A percentile compares a stretch with the other conserved stretches of the same genome.
Evolutionary conservation across 2,888 invertebrate genomes (phyloP).

Genomic region (Pinctada fucata): DNA sequence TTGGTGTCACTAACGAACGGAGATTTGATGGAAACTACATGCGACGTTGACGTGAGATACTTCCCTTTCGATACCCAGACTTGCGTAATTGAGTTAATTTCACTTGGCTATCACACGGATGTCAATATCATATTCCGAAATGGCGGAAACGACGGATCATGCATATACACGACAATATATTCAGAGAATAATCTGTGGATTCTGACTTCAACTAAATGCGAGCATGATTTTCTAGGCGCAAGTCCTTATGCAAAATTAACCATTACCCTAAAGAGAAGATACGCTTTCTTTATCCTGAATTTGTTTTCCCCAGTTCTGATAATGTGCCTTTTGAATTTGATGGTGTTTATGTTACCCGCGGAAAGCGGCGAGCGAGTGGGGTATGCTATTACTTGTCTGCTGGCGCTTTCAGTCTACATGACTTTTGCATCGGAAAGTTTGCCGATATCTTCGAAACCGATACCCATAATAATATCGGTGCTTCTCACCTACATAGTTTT

Average conservation of each 20-base stretch:
- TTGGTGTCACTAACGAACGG: background rate
- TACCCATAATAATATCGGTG: conserved; percentile 15
- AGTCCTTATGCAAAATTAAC: conserved; percentile 6
- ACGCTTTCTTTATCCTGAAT: conserved; percentile 21
- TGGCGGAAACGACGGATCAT: background rate
- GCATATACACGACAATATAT: conserved; percentile 1
- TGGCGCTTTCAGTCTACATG: conserved; percentile 20
- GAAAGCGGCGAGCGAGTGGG: conserved; percentile 29
- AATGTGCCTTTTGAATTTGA: conserved; percentile 18
- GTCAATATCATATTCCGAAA: background rate
- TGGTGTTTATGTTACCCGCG: conserved; percentile 28
- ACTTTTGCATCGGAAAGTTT: conserved; percentile 23
- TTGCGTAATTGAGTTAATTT: conserved; percentile 17
- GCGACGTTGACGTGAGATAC: conserved; percentile 26
- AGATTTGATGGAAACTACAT: conserved; percentile 31
- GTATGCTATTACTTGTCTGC: conserved; percentile 25
- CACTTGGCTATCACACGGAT: conserved; percentile 10
- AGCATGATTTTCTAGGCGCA: background rate
- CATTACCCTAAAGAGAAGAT: conserved; percentile 16
- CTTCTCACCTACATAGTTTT: conserved; percentile 5
- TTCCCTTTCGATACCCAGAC: conserved; percentile 29
- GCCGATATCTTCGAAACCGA: conserved; percentile 24
- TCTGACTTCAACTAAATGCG: conserved; percentile 2
- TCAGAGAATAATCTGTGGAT: conserved; percentile 22
- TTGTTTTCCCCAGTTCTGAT: conserved; percentile 21